phyloP scores from a whole-genome alignment of 2,888 invertebrate genomes.

The Xestobium rufovillosum region DNA sequence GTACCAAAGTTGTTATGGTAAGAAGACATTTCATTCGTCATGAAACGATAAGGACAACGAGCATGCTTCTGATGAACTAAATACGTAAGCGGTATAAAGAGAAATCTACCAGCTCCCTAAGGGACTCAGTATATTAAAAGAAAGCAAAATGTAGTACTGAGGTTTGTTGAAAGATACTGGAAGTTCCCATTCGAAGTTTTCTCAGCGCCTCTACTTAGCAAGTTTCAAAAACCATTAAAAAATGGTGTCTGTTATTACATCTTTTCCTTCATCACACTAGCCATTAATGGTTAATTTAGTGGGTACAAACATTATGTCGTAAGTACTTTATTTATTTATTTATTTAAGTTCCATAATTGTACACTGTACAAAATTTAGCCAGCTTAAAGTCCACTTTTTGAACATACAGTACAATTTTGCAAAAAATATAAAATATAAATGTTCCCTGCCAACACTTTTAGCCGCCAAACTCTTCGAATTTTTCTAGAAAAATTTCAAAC shows the following conservation, averaged over 20 bases:
- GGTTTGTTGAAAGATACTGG: no score
- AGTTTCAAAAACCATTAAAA: conserved; percentile 2
- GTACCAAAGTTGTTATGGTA: no score
- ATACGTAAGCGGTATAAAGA: no score
- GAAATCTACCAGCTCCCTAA: no score
- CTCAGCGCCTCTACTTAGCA: no score
- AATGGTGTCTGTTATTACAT: not conserved
- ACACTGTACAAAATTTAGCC: not conserved
- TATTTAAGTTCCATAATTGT: not conserved
- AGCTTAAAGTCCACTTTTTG: not conserved
- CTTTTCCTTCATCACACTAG: not conserved
- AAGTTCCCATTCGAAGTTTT: no score
- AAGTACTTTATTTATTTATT: not conserved
- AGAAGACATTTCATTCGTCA: no score
- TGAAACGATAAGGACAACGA: no score
- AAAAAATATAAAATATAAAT: not conserved
- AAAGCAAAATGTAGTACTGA: no score
- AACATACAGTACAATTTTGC: not conserved
- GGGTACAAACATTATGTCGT: not conserved
- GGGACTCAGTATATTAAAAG: no score
- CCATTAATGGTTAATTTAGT: not conserved
- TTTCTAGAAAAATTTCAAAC: not conserved
- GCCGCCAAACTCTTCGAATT: not conserved
- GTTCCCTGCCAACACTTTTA: not conserved
- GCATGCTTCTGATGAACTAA: no score